Evolutionary conservation across 1,140 invertebrate species (phyloP).

Genomic region (Lepidurus couesii): DNA sequence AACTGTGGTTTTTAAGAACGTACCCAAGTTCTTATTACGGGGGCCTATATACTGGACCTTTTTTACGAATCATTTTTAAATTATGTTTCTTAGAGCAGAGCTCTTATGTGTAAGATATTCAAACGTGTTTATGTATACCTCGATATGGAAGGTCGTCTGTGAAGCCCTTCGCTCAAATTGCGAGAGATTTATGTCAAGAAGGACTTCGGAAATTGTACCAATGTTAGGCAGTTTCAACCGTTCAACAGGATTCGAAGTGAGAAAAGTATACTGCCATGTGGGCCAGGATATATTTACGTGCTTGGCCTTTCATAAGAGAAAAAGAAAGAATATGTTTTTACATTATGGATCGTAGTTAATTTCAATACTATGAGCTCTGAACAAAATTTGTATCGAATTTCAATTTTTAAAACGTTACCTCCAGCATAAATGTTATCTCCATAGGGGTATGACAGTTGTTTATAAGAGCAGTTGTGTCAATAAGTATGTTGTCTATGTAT

Average conservation of each 20-base stretch:
- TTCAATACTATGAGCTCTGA: neutral
- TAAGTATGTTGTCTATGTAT: neutral
- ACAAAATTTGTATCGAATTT: neutral
- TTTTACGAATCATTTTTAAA: neutral
- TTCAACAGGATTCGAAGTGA: neutral
- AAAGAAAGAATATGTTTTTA: neutral
- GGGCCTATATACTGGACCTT: neutral
- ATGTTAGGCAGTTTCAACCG: neutral
- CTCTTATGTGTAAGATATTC: neutral
- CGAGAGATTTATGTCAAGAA: neutral
- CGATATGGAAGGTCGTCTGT: neutral
- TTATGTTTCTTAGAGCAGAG: neutral
- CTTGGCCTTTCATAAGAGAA: neutral
- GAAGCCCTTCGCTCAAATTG: neutral
- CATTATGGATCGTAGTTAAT: neutral
- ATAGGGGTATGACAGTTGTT: neutral
- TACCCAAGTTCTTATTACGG: neutral
- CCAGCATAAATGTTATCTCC: neutral
- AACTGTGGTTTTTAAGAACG: neutral
- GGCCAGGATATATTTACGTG: neutral
- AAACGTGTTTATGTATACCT: neutral
- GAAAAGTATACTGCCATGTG: neutral
- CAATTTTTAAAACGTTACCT: neutral
- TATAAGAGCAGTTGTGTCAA: neutral
- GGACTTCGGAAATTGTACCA: neutral